A percentile compares a stretch with the other conserved stretches of the same genome.
phyloP scores from a whole-genome alignment of 2,113 vertebrate species.

The Crotalus horridus region DNA sequence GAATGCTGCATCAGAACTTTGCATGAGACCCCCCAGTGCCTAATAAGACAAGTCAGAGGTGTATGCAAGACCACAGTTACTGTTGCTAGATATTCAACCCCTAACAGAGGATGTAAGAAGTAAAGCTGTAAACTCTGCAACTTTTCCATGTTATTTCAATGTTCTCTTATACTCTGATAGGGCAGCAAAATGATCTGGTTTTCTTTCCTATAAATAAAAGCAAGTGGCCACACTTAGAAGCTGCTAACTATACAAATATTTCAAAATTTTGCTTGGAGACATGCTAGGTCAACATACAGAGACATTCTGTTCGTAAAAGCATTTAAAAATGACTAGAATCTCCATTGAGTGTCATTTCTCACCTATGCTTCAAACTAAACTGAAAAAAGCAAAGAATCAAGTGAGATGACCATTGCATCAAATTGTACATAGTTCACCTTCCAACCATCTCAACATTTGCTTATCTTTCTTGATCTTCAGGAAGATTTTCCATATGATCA shows the following conservation, averaged over 20 bases:
- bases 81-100: neutral
- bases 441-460: neutral
- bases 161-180: neutral
- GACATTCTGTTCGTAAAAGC: neutral
- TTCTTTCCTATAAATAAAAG: neutral
- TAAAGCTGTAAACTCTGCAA: neutral
- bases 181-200: neutral
- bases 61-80: neutral
- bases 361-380: neutral
- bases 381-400: neutral
- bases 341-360: neutral
- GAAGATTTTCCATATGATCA: neutral
- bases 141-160: neutral
- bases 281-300: too few relatives aligned
- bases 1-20: neutral
- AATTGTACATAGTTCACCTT: neutral
- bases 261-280: neutral
- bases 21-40: neutral
- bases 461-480: neutral
- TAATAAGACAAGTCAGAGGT: neutral
- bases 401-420: neutral
- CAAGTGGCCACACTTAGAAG: neutral
- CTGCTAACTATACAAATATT: neutral
- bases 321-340: neutral
- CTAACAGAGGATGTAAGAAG: neutral